Conservation (phyloP, 1,140 invertebrate species). For the Drosophila hydei region DNA sequence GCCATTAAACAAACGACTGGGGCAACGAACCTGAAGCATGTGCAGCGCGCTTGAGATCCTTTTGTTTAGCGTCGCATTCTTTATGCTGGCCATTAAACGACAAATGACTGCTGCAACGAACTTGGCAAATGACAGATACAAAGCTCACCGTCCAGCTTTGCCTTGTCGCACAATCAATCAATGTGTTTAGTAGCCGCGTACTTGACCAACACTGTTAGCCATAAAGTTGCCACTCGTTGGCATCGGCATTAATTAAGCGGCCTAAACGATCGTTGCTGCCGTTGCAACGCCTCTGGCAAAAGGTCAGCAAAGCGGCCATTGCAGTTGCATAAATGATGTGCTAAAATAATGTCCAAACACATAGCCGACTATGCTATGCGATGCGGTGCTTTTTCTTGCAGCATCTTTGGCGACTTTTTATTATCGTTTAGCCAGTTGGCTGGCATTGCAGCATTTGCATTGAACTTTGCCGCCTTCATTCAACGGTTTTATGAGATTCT, state of each 20-base stretch:
- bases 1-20: background rate
- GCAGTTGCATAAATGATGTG: slow-evolving; percentile 72
- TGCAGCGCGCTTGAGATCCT: background rate
- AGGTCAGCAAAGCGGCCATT: slow-evolving; percentile 62
- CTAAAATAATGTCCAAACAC: slow-evolving; percentile 57
- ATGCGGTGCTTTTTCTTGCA: slow-evolving; percentile 22
- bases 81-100: slow-evolving; percentile 7
- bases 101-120: slow-evolving; percentile 39
- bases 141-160: slow-evolving; percentile 21
- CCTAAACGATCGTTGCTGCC: slow-evolving; percentile 46
- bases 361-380: slow-evolving; percentile 11
- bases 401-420: slow-evolving; percentile 9
- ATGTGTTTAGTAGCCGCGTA: slow-evolving; percentile 33
- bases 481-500: slow-evolving; percentile 39
- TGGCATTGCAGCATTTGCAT: slow-evolving; percentile 54
- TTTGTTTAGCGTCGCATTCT: too few species aligned
- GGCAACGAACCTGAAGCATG: slow-evolving; percentile 1
- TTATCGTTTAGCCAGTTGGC: background rate
- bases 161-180: slow-evolving; percentile 53
- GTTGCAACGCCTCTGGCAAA: slow-evolving; percentile 45
- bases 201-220: slow-evolving; percentile 51
- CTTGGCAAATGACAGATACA: slow-evolving; percentile 39
- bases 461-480: slow-evolving; percentile 62
- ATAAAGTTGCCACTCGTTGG: slow-evolving; percentile 53
- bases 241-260: slow-evolving; percentile 53